phyloP scores from a whole-genome alignment of 92 coral and sea anemone genomes.

The Plumapathes pennacea region DNA sequence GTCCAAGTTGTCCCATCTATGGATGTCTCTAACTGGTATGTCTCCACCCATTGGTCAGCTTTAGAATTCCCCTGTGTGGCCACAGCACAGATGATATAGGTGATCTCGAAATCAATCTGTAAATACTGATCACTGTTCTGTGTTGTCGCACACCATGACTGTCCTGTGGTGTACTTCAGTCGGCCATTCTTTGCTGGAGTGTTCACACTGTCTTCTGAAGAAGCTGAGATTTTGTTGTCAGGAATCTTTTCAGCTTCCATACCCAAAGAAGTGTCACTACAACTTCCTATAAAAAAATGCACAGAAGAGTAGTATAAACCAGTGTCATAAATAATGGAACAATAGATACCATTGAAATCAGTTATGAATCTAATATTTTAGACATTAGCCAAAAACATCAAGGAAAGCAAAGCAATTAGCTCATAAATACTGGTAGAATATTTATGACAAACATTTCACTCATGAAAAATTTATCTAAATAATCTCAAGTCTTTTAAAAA shows the following conservation, averaged over 20 bases:
- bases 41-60: conserved; percentile 41
- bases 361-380: too few species aligned
- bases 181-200: neutral
- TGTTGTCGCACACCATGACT: conserved; percentile 25
- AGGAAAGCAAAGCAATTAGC: too few species aligned
- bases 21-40: conserved; percentile 24
- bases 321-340: too few species aligned
- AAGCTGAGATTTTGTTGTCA: conserved; percentile 10
- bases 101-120: conserved; percentile 17
- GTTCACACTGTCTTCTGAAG: conserved; percentile 6
- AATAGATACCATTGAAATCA: too few species aligned
- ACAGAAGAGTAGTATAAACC: too few species aligned
- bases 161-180: conserved; percentile 2
- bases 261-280: conserved; percentile 2
- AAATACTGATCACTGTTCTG: conserved; percentile 18
- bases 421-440: too few species aligned
- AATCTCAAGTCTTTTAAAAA: too few species aligned
- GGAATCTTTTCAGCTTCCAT: conserved; percentile 8
- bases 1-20: conserved; percentile 29
- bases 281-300: neutral
- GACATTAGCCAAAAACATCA: too few species aligned
- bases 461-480: too few species aligned
- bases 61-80: conserved; percentile 26
- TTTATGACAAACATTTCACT: too few species aligned
- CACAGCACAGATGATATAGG: conserved; percentile 32